Base-by-base conservation (phyloP, 2,113 vertebrate genomes). In the Verasper variegatus region DNA sequence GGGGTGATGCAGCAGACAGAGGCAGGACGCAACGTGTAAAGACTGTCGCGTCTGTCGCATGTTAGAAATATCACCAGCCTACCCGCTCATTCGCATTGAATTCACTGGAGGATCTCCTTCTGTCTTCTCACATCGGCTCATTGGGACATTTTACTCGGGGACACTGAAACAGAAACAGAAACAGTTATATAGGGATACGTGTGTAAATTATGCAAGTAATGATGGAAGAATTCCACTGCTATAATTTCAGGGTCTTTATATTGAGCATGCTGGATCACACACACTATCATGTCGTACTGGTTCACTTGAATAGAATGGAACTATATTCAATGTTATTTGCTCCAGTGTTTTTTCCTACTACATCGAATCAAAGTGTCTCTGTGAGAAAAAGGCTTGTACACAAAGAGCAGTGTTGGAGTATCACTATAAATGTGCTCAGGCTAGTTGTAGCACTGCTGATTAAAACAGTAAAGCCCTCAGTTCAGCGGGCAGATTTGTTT, bases 351-450 rank as follows among this genome's bases (percentile, higher is more conserved):
- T 23, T 47, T 27, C 62, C 66, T 60, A 2, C 24, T 76, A 57
- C 42, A 14, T 64, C 35, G 58, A 17, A 49, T 71, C 20, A 52
- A 66, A 64, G 18, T 37, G 4, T 59, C 37, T 51, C 64, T 72
- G 59, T 74, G 31, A 20, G 68, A 13, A 42, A 47, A 21, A 42
- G 35, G 37, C 8, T n/a, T 65, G 9, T 4, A 15, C 6, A 45
- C n/a, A 60, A 10, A 60, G 42, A 51, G 21, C 60, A 54, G 52
- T 13, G 40, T 12, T 24, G 6, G 37, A 23, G n/a, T 14, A 26
- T 42, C 24, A 8, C 18, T 47, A 12, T 56, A 12, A 24, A 56
- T 18, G 6, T 51, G 47, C 18, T n/a, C 20, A 9, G 20, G 51
- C 9, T 11, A 21, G 51, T 54, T 2, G 51, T 20, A 10, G 18